A percentile compares a stretch with the other conserved stretches of the same genome.
These are phyloP conservation scores for Crepidodera aurea DNA, from an alignment of 2,888 invertebrate species.

Conservation along the genomic window DNA sequence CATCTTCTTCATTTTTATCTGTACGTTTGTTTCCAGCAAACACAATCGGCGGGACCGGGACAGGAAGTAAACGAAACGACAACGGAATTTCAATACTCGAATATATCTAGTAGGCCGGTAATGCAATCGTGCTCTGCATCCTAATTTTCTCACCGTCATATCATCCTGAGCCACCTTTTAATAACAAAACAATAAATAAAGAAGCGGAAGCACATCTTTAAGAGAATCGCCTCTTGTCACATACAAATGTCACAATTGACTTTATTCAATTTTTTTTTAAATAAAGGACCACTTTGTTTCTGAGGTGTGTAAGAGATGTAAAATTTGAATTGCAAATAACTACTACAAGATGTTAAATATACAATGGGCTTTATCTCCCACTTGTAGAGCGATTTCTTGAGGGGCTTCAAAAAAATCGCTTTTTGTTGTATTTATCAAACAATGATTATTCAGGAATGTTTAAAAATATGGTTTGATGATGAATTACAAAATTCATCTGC, in stretches of 20 bases:
- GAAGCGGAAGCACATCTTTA: slow-evolving; percentile 5
- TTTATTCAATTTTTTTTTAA: background rate
- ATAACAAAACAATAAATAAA: slow-evolving; percentile 10
- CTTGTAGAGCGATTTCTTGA: no score
- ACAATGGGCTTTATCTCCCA: no score
- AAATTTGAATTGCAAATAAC: no score
- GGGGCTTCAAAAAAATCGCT: no score
- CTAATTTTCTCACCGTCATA: slow-evolving; percentile 4
- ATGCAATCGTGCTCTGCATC: slow-evolving; percentile 19
- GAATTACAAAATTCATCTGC: no score
- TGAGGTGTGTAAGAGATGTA: no score
- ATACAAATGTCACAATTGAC: background rate
- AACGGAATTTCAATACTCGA: slow-evolving; percentile 23
- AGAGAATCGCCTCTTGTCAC: background rate
- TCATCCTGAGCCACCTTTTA: slow-evolving; percentile 1
- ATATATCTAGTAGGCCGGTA: slow-evolving; percentile 20
- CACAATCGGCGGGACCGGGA: slow-evolving; percentile 12
- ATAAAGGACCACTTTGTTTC: no score
- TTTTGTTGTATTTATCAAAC: no score
- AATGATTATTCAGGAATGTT: no score
- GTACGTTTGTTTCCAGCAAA: background rate
- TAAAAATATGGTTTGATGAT: no score
- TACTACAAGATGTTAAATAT: no score
- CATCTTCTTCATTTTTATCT: background rate
- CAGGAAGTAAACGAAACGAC: slow-evolving; percentile 26